Evolutionary conservation across 2,888 invertebrate genomes (phyloP), one percentile per base, ranked within the genome.

Genomic region (Beris chalybata): DNA sequence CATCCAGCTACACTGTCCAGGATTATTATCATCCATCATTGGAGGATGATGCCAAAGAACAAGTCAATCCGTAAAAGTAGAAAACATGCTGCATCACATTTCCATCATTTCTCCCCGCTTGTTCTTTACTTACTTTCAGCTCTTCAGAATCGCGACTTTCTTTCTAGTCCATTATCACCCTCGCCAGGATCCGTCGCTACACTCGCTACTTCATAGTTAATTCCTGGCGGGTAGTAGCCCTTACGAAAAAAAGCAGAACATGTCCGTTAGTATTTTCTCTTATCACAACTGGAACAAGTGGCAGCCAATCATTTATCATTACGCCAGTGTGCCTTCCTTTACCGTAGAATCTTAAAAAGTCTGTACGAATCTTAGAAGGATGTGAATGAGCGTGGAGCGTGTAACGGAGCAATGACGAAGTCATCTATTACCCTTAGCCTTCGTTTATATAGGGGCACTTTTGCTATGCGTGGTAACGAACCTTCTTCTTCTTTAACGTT

Each of bases 221-320:
- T 38, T 38, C 38, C 38, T 7, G 38, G 38, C 38, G 38, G 38
- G 9, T 38, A 38, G 7, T 38, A 9, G 5, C 38, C 3, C 9
- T 22, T 22, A 22, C 22, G 22, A 22, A 22, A 22, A 22, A 45
- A 31, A 48, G 48, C 54, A 31, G 13, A 48, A 45, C 45, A 45
- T 53, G 53, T 50, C 52, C 47, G 30, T 29, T 29, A 44, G 57
- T 38, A 54, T 66, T 58, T 66, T 58, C 13, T 52, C 47, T 45
- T 54, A 45, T 66, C 54, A 47, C 22, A 38, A 32, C n/a, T 12
- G 29, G 43, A 52, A 52, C 53, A 59, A 66, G 47, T 66, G 66
- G 54, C 66, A 66, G 66, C 57, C 54, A 66, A 66, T 66, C 66
- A 66, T 66, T 66, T 59, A 66, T 66, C 66, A 66, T 66, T 66